These are phyloP conservation scores for Sapajus apella DNA, from an alignment of 2,113 vertebrate genomes.

Conservation along the genomic window DNA sequence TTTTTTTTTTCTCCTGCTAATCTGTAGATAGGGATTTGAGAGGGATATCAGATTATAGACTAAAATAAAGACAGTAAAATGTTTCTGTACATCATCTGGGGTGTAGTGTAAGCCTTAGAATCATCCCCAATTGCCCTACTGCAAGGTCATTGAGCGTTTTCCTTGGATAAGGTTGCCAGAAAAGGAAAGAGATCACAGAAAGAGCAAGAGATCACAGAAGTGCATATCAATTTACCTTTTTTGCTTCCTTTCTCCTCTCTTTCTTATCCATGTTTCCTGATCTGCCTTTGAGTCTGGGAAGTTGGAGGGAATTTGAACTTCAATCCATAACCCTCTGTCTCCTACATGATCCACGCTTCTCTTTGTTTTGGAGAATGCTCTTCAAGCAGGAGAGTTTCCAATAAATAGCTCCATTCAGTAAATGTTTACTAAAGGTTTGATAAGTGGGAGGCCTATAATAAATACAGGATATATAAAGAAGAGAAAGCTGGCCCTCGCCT, in stretches of 20 bases:
- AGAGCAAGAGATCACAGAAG: neutral
- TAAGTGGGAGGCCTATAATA: neutral
- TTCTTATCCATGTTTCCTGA: neutral
- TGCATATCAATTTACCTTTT: neutral
- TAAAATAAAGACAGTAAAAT: conserved; percentile 11
- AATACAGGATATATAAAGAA: neutral
- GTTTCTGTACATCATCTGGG: neutral
- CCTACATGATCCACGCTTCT: neutral
- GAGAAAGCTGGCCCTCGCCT: neutral
- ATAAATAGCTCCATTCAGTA: neutral
- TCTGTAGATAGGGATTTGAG: neutral
- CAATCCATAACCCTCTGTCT: neutral
- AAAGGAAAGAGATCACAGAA: neutral
- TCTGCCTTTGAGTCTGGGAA: neutral
- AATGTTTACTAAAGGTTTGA: neutral
- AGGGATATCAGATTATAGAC: neutral
- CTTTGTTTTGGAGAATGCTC: neutral
- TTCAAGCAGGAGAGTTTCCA: neutral
- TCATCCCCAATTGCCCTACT: neutral
- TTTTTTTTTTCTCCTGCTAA: neutral
- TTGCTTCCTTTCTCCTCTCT: neutral
- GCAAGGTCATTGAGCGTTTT: neutral
- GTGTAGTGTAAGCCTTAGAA: neutral
- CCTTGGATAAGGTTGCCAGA: neutral
- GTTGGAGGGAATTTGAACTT: neutral